Evolutionary conservation across 1,140 invertebrate genomes (phyloP), one percentile per base, ranked within the genome.

Genomic region (Venturia canescens): DNA sequence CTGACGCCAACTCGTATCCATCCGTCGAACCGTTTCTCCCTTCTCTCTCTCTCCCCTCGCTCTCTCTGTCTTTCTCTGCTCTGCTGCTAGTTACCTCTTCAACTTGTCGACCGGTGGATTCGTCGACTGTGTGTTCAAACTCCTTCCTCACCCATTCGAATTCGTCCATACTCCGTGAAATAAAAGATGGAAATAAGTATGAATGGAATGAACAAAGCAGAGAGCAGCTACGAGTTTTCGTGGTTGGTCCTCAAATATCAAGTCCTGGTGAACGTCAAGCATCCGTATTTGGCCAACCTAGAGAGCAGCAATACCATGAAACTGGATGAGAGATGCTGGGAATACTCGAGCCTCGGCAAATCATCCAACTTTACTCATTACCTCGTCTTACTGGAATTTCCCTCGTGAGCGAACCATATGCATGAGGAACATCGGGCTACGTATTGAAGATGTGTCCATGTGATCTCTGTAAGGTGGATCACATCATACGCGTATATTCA

Each of bases 301-400:
- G 21, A n/a, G 5, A 34, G 29, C 26, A 11, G 50, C 44, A 29
- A 76, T 63, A 76, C 72, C 50, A 27, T 31, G 13, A 27, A 21
- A 27, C 60, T 16, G 31, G 79, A 66, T 63, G 69, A 81, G 63
- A 66, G 57, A 77, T 66, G 16, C 34, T 66, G 26, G 21, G 26
- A 21, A 23, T 53, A 34, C 50, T 66, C 50, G 31, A 60, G 21
- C n/a, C 21, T 23, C 3, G 13, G 3, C 0, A 21, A 60, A 27
- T 26, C 9, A 66, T 66, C 29, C 84, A 89, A 90, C 85, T 89
- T 90, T 90, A 79, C 82, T 89, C 87, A 88, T 91, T 90, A 91
- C 86, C 88, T 90, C 6, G 34, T 77, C 60, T 66, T 38, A 31
- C 84, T 38, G 72, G 7, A 44, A 66, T 44, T 77, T 63, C 60